Evolutionary conservation across 2,888 invertebrate species (phyloP), one percentile per base, ranked within the genome.

Genomic region (Mystacides longicornis): DNA sequence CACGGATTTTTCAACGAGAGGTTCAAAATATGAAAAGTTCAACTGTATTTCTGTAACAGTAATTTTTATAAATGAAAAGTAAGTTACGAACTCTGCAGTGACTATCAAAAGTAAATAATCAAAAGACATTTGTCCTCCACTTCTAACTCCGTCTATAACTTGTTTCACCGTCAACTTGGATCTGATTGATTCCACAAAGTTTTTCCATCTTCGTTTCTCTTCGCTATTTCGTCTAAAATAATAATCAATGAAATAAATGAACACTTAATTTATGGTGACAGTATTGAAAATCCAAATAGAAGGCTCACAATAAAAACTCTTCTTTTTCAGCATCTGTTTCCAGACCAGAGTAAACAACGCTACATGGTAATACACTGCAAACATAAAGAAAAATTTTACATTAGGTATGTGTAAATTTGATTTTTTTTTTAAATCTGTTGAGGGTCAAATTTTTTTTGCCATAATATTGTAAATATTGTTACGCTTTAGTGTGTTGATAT

Each of bases 91-190:
- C 90, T 89, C 89, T 49, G 91, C 91, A 23, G 91, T 86, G 58
- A 90, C 78, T 59, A 90, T 84, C 56, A 91, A 74, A 58, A 87
- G 78, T 14, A 91, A 75, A 67, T 87, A 92, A 72, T 92, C 92
- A 67, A 92, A 92, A 1, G 89, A 88, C 47, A 91, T 71, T 62
- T 83, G 80, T 22, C 89, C 89, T n/a, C 89, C 89, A 16, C 82
- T 78, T 55, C 82, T 73, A 5, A 86, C 89, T 9, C 87, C 87
- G 63, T 89, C 88, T 1, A 92, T 89, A 1, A 92, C 90, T 73
- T 89, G 89, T 63, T 88, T 87, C 37, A 89, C 89, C 2, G 89
- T 89, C 63, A 89, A 71, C 66, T 89, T 86, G 1, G 89, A 87
- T 65, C 87, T 81, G 63, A 89, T 86, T 4, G 88, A 87, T 64